These are phyloP conservation scores for Chaetodon auriga DNA, from an alignment of 2,113 vertebrate genomes.

Conservation along the genomic window DNA sequence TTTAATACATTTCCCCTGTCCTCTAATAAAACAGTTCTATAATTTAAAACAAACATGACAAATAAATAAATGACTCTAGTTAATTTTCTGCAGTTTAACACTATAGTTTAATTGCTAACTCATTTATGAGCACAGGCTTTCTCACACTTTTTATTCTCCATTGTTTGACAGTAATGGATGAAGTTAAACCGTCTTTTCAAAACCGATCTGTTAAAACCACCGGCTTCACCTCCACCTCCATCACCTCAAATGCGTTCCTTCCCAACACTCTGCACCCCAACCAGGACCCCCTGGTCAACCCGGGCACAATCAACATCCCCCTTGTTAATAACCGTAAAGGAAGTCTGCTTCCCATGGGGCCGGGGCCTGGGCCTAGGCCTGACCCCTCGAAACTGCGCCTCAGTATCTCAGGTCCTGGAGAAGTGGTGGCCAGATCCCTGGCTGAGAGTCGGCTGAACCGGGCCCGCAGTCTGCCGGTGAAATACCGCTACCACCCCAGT, in stretches of 20 bases:
- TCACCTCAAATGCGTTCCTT: slow-evolving; percentile 72
- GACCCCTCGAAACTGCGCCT: slow-evolving; percentile 80
- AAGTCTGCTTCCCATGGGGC: slow-evolving; percentile 84
- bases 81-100: background rate
- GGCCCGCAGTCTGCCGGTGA: slow-evolving; percentile 89
- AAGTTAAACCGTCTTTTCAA: slow-evolving; percentile 89
- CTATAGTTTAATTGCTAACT: slow-evolving; percentile 9
- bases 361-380: slow-evolving; percentile 40
- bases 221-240: slow-evolving; percentile 76
- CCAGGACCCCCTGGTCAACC: slow-evolving; percentile 77
- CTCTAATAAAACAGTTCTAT: background rate
- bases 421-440: slow-evolving; percentile 74
- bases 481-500: slow-evolving; percentile 86
- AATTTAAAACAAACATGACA: slow-evolving; percentile 4
- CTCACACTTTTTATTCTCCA: slow-evolving; percentile 83
- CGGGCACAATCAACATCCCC: slow-evolving; percentile 78
- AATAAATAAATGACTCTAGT: background rate
- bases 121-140: slow-evolving; percentile 35
- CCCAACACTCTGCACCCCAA: slow-evolving; percentile 83
- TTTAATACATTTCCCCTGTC: background rate
- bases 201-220: slow-evolving; percentile 89
- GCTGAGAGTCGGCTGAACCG: slow-evolving; percentile 85
- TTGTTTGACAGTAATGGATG: slow-evolving; percentile 94
- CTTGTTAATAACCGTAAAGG: slow-evolving; percentile 92
- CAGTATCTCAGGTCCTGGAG: slow-evolving; percentile 85